A percentile compares a stretch with the other conserved stretches of the same genome.
Evolutionary conservation across 2,888 invertebrate species (phyloP).

Genomic region (Apamea sordens): DNA sequence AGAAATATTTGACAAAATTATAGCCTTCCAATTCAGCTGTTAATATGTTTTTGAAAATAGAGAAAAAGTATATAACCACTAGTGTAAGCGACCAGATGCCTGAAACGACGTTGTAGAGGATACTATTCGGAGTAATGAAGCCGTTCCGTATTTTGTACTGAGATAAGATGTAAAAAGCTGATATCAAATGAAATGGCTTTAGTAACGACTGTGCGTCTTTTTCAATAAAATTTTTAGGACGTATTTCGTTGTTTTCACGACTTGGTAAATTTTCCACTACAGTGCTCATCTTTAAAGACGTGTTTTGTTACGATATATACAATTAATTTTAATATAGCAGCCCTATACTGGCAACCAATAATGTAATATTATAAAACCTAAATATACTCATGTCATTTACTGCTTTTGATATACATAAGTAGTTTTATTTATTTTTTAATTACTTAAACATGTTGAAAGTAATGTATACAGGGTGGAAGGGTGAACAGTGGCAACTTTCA

Average conservation of each 20-base stretch:
- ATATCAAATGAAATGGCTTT: conserved; percentile 18
- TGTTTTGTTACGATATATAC: neutral
- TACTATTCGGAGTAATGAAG: conserved; percentile 1
- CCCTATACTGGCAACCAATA: neutral
- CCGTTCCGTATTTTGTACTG: conserved; percentile 5
- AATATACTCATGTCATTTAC: neutral
- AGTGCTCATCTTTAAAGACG: neutral
- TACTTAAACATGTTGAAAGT: too few relatives aligned
- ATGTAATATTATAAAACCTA: neutral
- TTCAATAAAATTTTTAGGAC: neutral
- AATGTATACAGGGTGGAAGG: too few relatives aligned
- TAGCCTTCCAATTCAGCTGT: neutral
- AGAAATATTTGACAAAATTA: neutral
- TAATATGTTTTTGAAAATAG: neutral
- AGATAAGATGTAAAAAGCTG: neutral
- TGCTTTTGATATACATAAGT: neutral
- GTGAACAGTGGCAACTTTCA: too few relatives aligned
- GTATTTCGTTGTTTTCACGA: neutral
- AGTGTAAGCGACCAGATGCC: conserved; percentile 3
- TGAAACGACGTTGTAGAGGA: conserved; percentile 11
- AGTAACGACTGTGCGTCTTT: conserved; percentile 3
- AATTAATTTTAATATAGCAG: neutral
- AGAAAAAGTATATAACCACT: neutral
- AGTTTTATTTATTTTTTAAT: neutral
- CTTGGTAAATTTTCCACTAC: conserved; percentile 5